Base-by-base conservation (phyloP, 1,140 invertebrate species). In the Apis mellifera region DNA sequence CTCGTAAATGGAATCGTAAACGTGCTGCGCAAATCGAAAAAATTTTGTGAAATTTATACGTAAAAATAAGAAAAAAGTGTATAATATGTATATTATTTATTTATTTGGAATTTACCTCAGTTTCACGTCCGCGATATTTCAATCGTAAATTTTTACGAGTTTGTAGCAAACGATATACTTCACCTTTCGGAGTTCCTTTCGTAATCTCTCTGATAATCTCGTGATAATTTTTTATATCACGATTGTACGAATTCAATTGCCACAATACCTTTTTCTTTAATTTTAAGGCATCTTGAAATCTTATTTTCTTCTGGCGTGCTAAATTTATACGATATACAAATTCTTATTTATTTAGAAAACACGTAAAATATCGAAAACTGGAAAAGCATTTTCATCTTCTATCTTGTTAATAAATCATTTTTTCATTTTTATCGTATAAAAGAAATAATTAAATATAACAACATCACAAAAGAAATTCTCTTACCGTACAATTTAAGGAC, bases 401-500 rank as follows among this genome's bases (percentile, higher is more conserved):
- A 42, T n/a, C 5, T 13, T 59, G 19, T 59, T 59, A 26, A 59
- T 59, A 59, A 59, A 11, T 11, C 0, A 59, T 13, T 7, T 32
- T 9, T 42, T 21, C 19, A 17, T 42, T 21, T n/a, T 66, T 32
- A 19, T 42, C 42, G 2, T 32, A 19, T 12, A 9, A 9, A 17
- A 42, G 26, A 55, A 42, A n/a, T 1, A 5, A 32, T 2, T 1
- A 15, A 59, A n/a, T n/a, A n/a, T n/a, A n/a, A n/a, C n/a, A 50
- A 1, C 15, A 12, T 17, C 65, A 9, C 19, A 21, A 26, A 50
- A n/a, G 50, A n/a, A n/a, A 60, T 50, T 69, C 2, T 86, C 92
- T 94, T 92, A 96, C 96, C 95, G 80, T 96, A 94, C 71, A 96
- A 92, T 88, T 95, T 96, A 5, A 96, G 94, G 42, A 96, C 91